Evolutionary conservation across 2,888 invertebrate species (phyloP), one percentile per base, ranked within the genome.

Genomic region (Agrochola litura): DNA sequence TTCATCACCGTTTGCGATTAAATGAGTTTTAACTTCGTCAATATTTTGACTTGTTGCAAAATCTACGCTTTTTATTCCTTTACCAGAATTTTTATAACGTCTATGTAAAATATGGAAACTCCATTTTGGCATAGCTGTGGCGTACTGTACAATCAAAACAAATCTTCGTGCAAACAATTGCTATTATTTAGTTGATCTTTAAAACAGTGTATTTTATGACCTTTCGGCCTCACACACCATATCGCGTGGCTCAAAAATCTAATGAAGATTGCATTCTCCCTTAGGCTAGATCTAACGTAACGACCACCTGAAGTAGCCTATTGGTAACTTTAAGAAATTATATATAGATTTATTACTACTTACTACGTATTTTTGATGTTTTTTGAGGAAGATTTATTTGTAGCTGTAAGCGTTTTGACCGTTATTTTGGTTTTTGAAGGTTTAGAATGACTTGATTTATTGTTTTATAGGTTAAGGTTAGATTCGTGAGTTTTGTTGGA

Each of bases 231-330:
- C 46, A 87, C 73, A 82, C 75, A 83, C 30, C 68, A 84, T 86
- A 87, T 84, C 71, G 89, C 83, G 88, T 84, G 79, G 86, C 90
- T 64, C 86, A 91, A 88, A 90, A 89, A 89, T 86, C 85, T 95
- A 96, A 96, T 96, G 95, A 95, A 96, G 96, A 96, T 96, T 95
- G 94, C 94, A 90, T 92, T 92, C 83, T 86, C 92, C 95, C 93
- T 83, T 67, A 82, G 92, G 95, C 92, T 77, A 76, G 79, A 82
- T 78, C 85, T 77, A 89, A 94, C 95, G 96, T 95, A 95, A 95
- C 96, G 93, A 93, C 92, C 94, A 95, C 90, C 96, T 96, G 96
- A 96, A 94, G 96, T 94, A 96, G 96, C 96, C 88, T 92, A 92
- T 90, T 86, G 76, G 84, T 92, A 94, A 92, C 89, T 92, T 91